A percentile compares a stretch with the other conserved stretches of the same genome.
phyloP scores from a whole-genome alignment of 1,140 invertebrate species.

The Hyles euphorbiae region DNA sequence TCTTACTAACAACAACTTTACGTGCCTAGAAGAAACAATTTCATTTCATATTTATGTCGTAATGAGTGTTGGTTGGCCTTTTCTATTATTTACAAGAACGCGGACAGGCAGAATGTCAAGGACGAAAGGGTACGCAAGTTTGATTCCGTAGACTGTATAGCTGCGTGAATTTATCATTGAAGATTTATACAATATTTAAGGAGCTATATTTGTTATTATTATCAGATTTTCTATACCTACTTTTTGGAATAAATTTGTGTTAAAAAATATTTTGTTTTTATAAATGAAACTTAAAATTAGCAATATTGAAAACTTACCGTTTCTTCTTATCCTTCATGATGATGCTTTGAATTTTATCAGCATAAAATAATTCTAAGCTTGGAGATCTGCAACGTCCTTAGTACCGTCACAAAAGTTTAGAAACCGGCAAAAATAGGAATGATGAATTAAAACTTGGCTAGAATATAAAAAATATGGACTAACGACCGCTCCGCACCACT shows the following conservation, averaged over 20 bases:
- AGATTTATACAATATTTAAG: neutral
- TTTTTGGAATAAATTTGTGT: no score
- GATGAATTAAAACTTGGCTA: neutral
- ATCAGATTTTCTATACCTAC: no score
- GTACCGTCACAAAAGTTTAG: slow-evolving; percentile 8
- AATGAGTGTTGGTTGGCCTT: no score
- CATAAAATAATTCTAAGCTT: slow-evolving; percentile 10
- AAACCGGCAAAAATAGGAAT: slow-evolving; percentile 12
- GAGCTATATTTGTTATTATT: no score
- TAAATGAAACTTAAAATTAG: no score
- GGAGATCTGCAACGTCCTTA: slow-evolving; percentile 11
- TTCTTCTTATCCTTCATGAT: slow-evolving; percentile 47
- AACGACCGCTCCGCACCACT: slow-evolving; percentile 11
- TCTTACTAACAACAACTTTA: no score
- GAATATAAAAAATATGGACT: slow-evolving; percentile 9
- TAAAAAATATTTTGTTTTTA: no score
- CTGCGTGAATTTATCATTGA: neutral
- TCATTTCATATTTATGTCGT: no score
- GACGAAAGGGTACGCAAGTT: no score
- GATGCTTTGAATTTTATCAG: slow-evolving; percentile 6
- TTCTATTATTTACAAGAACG: no score
- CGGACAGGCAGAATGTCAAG: no score
- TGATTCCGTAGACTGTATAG: neutral
- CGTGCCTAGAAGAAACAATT: no score
- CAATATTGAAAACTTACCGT: slow-evolving; percentile 29